These are phyloP conservation scores for Dryobota labecula DNA, from an alignment of 2,888 invertebrate species.

Conservation along the genomic window DNA sequence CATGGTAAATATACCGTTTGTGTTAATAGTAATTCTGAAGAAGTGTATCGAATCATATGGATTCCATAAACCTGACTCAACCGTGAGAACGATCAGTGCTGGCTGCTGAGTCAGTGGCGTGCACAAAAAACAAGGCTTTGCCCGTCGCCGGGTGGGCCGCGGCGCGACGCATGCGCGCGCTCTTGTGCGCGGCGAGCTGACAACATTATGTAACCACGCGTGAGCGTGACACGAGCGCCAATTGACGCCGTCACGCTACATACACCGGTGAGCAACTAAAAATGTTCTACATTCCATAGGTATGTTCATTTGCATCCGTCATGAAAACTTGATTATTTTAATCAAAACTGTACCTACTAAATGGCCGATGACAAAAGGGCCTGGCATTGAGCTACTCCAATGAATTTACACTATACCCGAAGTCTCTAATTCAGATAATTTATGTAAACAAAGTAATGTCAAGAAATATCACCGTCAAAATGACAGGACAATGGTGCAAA, in stretches of 20 bases:
- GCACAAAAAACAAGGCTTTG: conserved; percentile 29
- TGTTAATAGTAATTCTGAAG: too few species aligned
- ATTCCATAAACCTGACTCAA: conserved; percentile 27
- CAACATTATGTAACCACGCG: neutral
- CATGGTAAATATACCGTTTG: too few species aligned
- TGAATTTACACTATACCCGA: too few species aligned
- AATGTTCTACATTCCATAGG: neutral
- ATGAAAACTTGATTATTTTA: neutral
- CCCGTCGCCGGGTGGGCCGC: too few species aligned
- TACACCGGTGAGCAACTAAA: neutral
- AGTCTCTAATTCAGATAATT: too few species aligned
- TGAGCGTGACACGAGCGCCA: neutral
- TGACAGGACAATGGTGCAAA: too few species aligned
- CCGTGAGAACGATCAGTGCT: conserved; percentile 35
- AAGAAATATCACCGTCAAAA: too few species aligned
- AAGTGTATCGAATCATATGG: conserved; percentile 7
- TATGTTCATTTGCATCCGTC: neutral
- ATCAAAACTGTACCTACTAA: neutral
- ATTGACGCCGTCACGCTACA: neutral
- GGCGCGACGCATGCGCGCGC: neutral
- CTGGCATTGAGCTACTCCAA: too few species aligned
- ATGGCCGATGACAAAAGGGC: too few species aligned
- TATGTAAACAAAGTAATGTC: too few species aligned
- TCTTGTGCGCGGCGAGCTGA: neutral
- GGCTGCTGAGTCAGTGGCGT: conserved; percentile 50